A percentile compares a stretch with the other conserved stretches of the same genome.
phyloP scores from a whole-genome alignment of 2,797 vertebrate genomes.

The Poeciliopsis infans region DNA sequence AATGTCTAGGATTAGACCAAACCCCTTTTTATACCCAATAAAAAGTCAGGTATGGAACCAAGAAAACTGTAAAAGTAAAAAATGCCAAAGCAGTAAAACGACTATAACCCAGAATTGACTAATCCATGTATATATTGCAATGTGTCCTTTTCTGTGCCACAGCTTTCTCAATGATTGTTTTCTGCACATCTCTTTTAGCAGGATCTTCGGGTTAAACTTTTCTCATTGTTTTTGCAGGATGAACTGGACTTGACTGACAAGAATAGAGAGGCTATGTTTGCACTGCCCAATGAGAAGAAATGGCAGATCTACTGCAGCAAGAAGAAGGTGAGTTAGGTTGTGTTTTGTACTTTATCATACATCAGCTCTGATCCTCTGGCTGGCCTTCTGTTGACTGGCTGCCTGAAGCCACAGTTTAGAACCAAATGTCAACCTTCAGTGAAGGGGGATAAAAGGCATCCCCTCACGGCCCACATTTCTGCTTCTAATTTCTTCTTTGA shows the following conservation, averaged over 20 bases:
- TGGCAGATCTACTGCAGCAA: constrained; percentile 99
- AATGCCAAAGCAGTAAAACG: neutral
- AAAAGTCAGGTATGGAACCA: neutral
- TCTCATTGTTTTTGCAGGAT: constrained; percentile 81
- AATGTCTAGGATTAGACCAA: neutral
- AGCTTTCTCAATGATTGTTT: constrained; percentile 1
- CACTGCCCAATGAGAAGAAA: constrained; percentile 96
- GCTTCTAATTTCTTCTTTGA: constrained; percentile 42
- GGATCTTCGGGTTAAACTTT: neutral
- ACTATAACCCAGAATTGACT: neutral
- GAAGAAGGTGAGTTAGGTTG: constrained; percentile 88
- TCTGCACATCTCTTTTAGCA: constrained; percentile 2
- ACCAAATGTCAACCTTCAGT: constrained; percentile 41
- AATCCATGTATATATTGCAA: neutral
- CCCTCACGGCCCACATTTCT: constrained; percentile 23
- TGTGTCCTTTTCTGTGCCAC: neutral
- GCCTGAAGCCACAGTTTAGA: constrained; percentile 45
- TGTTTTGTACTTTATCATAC: constrained; percentile 10
- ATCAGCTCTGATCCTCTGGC: constrained; percentile 42
- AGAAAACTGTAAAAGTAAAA: neutral
- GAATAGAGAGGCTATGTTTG: constrained; percentile 97
- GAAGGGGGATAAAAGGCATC: constrained; percentile 31
- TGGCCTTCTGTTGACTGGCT: constrained; percentile 44
- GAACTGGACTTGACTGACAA: constrained; percentile 97
- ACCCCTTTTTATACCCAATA: neutral